phyloP scores from a whole-genome alignment of 1,140 invertebrate species.

The Apis dorsata region DNA sequence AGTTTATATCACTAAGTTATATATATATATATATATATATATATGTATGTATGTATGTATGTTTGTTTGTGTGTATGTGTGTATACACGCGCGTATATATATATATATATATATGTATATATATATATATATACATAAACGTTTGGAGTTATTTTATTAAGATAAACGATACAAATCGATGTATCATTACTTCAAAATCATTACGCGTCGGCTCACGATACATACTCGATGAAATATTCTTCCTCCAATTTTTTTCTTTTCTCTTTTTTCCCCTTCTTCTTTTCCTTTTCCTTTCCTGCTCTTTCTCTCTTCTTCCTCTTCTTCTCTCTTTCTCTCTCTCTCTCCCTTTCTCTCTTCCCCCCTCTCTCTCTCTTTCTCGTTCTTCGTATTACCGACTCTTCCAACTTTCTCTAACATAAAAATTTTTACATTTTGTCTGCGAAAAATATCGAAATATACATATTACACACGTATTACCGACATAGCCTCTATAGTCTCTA shows the following conservation, averaged over 20 bases:
- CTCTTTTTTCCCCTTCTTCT: neutral
- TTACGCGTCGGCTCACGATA: too few relatives aligned
- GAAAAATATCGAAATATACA: slow-evolving; percentile 10
- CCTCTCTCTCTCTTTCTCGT: too few relatives aligned
- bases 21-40: too few relatives aligned
- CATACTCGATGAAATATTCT: too few relatives aligned
- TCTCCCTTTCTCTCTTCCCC: neutral
- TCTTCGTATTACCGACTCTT: neutral
- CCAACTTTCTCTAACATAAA: neutral
- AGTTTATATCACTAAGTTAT: neutral
- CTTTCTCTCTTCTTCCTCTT: neutral
- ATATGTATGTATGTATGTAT: too few relatives aligned
- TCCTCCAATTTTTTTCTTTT: neutral
- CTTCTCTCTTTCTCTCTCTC: neutral
- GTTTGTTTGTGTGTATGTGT: too few relatives aligned
- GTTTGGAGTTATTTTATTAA: too few relatives aligned
- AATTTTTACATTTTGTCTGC: slow-evolving; percentile 18
- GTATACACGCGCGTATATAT: neutral
- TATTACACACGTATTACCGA: neutral
- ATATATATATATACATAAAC: too few relatives aligned
- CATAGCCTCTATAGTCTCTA: neutral
- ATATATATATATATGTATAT: too few relatives aligned
- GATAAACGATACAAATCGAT: too few relatives aligned
- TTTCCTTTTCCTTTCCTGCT: neutral
- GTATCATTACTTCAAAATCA: too few relatives aligned